phyloP scores from a whole-genome alignment of 2,797 vertebrate genomes.

The Hydrolagus colliei region DNA sequence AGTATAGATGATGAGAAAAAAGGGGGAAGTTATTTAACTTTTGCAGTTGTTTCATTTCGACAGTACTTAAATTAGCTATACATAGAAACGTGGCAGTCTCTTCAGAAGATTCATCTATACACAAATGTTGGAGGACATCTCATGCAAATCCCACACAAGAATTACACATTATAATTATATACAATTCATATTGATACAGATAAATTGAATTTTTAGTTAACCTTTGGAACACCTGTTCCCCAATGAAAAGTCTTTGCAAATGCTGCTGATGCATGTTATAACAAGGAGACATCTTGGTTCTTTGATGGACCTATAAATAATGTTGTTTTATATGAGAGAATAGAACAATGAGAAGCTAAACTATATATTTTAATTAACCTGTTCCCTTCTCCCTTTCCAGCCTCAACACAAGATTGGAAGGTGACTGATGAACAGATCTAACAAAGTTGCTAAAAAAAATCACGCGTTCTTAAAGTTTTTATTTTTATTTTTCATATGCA shows the following conservation, averaged over 20 bases:
- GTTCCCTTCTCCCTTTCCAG: too few relatives aligned
- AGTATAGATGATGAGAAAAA: neutral
- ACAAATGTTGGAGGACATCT: neutral
- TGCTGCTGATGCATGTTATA: neutral
- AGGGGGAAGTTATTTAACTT: neutral
- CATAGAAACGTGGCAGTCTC: neutral
- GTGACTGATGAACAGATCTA: too few relatives aligned
- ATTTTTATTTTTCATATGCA: too few relatives aligned
- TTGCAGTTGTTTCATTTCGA: neutral
- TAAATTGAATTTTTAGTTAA: neutral
- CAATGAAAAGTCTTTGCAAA: neutral
- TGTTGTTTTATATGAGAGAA: neutral
- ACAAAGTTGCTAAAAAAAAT: too few relatives aligned
- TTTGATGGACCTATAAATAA: neutral
- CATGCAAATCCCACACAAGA: neutral
- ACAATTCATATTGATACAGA: neutral
- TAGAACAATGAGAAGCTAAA: neutral
- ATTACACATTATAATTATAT: neutral
- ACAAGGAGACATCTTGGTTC: neutral
- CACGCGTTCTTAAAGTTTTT: too few relatives aligned
- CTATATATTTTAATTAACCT: too few relatives aligned
- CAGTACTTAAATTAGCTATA: neutral
- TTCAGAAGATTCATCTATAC: neutral
- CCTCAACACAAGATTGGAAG: too few relatives aligned
- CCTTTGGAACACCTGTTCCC: neutral